Evolutionary conservation across 2,797 vertebrate genomes (phyloP), one percentile per base, ranked within the genome.

Genomic region (Coracias cyanogaster): DNA sequence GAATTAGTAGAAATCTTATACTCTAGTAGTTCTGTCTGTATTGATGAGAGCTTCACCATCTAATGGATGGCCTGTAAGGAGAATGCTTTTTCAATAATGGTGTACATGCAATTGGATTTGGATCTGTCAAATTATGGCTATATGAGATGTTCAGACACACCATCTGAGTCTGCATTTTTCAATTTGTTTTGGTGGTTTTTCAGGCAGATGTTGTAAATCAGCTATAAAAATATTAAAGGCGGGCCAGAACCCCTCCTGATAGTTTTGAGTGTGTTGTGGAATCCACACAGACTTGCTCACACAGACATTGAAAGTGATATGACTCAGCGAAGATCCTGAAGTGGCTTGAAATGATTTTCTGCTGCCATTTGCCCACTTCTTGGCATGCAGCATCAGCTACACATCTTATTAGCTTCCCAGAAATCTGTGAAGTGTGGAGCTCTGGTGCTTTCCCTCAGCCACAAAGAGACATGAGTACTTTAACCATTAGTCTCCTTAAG

Each of bases 171-270:
- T 96, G 69, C 81, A 45, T 85, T 97, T 97, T 96, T 96, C 87
- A 89, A 71, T 89, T 89, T 87, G 28, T 66, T 95, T 95, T 86
- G 86, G 84, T 94, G 86, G 62, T 71, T 67, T 79, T 95, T 96
- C 84, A 96, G 73, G 82, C 96, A 98, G 94, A 96, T 97, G 96
- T 94, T 97, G 78, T 92, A 94, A 96, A 97, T 97, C 92, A 96
- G 66, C 67, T 94, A 70, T 86, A 94, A 94, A 98, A 97, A 97
- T 96, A 93, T 33, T 92, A 73, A 94, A 97, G 91, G 85, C 88
- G 74, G 92, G 90, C 81, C 92, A 94, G 95, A 96, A 87, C 77
- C 52, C 54, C 81, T 96, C 87, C 77, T 73, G 65, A 61, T 89
- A 80, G 82, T 90, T 95, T 70, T 15, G 10, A 82, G 84, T 78